These are phyloP conservation scores for Plotosus lineatus DNA, from an alignment of 2,113 vertebrate genomes.

Conservation along the genomic window DNA sequence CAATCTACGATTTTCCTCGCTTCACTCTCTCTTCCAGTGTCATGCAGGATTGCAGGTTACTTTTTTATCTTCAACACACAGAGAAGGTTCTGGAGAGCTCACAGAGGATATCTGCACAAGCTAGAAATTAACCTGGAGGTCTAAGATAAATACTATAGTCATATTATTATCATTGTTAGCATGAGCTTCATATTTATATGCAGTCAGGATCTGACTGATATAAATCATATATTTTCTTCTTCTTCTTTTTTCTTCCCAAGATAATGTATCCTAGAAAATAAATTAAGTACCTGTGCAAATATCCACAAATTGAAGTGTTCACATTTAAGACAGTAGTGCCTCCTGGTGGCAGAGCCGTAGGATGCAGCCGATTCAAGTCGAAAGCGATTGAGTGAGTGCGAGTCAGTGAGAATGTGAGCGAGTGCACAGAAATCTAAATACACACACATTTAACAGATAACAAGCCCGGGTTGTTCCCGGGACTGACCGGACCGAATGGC, in stretches of 20 bases:
- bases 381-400: conserved; percentile 60
- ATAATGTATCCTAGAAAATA: conserved; percentile 81
- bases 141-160: conserved; percentile 82
- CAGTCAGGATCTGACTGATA: conserved; percentile 76
- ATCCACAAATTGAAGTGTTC: conserved; percentile 80
- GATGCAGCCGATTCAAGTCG: conserved; percentile 79
- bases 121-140: conserved; percentile 80
- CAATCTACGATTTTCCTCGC: background rate
- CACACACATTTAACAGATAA: conserved; percentile 47
- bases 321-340: conserved; percentile 81
- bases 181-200: conserved; percentile 65
- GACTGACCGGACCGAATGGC: background rate
- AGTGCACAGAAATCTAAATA: conserved; percentile 74
- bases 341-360: conserved; percentile 71
- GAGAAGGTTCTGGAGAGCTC: conserved; percentile 73
- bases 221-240: conserved; percentile 71
- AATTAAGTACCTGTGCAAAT: conserved; percentile 83
- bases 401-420: background rate
- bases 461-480: no score
- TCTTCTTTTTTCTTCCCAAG: conserved; percentile 55
- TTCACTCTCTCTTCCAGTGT: conserved; percentile 49
- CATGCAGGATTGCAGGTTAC: conserved; percentile 76
- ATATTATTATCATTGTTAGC: conserved; percentile 64
- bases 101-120: conserved; percentile 75
- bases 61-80: conserved; percentile 69